A percentile compares a stretch with the other conserved stretches of the same genome.
Conservation (phyloP, 1,140 invertebrate genomes). For the Sitophilus oryzae region DNA sequence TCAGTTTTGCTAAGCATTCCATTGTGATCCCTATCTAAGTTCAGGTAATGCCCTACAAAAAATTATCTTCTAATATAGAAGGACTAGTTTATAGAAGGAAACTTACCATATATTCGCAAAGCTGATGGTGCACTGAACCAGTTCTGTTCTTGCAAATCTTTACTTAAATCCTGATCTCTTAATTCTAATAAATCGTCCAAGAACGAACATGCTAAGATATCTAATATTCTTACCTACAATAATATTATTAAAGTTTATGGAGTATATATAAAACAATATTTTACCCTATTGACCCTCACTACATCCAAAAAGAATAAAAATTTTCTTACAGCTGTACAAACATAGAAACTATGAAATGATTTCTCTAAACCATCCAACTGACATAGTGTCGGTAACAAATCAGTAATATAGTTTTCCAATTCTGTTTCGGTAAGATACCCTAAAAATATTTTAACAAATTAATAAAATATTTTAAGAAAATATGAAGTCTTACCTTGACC, state of each 20-base stretch:
- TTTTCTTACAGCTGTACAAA: constrained; percentile 90
- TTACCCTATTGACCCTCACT: constrained; percentile 74
- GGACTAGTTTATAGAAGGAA: too few species aligned
- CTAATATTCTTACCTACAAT: constrained; percentile 62
- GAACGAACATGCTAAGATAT: constrained; percentile 87
- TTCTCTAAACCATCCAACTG: constrained; percentile 86
- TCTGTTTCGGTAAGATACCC: constrained; percentile 85
- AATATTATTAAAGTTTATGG: not conserved
- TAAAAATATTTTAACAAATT: not conserved
- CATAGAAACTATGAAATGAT: constrained; percentile 93
- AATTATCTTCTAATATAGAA: too few species aligned
- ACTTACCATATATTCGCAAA: constrained; percentile 69
- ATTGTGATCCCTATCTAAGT: constrained; percentile 91
- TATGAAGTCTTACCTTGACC: constrained; percentile 67
- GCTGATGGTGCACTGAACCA: constrained; percentile 93
- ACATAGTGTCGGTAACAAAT: constrained; percentile 84
- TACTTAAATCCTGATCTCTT: constrained; percentile 76
- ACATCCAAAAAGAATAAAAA: constrained; percentile 95
- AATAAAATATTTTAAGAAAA: not conserved
- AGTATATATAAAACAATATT: not conserved
- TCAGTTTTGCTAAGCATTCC: constrained; percentile 91
- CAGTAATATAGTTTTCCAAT: constrained; percentile 90
- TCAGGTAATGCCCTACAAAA: constrained; percentile 70
- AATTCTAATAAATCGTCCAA: constrained; percentile 87
- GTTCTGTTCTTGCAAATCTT: constrained; percentile 80